Evolutionary conservation across 2,113 vertebrate genomes (phyloP), one percentile per base, ranked within the genome.

Genomic region (Gambusia affinis): DNA sequence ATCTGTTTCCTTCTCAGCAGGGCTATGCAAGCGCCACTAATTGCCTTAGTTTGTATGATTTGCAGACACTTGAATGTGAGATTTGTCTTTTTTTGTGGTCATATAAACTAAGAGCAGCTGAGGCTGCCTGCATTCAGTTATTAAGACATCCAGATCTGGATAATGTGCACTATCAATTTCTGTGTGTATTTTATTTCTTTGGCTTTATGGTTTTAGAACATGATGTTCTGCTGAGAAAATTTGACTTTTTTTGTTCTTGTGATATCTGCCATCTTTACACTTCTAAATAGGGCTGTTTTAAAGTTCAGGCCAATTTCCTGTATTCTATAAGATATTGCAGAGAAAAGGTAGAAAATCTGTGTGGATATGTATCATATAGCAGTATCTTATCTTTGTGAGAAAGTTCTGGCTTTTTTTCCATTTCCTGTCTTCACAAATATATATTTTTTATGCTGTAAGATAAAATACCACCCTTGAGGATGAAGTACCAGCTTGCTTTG

Each of bases 31-130:
- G 44, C n/a, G 17, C n/a, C 70, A 47, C 70, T 85, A 79, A 80
- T 67, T 35, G 60, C 28, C 63, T 67, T 63, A 67, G 84, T 84
- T 85, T 80, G 54, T 82, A 42, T 75, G 14, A 67, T 81, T 86
- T 78, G 42, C 30, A 15, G 79, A 80, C 33, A 42, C 27, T 60
- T 17, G 33, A 67, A 71, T 73, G 37, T 71, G 70, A 66, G 57
- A 54, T 47, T 7, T 47, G 44, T 47, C 14, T 15, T 17, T 19
- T 47, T 17, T 19, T 47, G 39, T 17, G 15, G 14, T 8, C 2
- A 69, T 44, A 28, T 28, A 29, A 39, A 70, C 19, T 39, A 37
- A 70, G 37, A 70, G 64, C 54, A n/a, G 54, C 28, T 14, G 60
- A n/a, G 37, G 24, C 24, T 67, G 60, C 60, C 47, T 33, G 8